Evolutionary conservation across 2,888 invertebrate genomes (phyloP).

Genomic region (Linnaemya tessellans): DNA sequence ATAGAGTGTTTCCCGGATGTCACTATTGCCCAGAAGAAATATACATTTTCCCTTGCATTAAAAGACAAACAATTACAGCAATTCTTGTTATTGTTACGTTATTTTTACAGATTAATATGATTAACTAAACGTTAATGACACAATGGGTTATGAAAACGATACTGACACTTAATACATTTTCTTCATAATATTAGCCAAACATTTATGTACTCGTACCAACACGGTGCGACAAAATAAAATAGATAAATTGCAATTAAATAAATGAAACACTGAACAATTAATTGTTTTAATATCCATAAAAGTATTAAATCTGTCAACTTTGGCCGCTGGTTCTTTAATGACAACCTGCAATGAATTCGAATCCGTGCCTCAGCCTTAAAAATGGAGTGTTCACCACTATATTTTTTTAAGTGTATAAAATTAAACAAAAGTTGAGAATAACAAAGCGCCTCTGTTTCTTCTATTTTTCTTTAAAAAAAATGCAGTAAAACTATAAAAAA

Average conservation of each 20-base stretch:
- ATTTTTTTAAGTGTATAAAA: constrained; percentile 9
- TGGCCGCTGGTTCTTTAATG: too few species aligned
- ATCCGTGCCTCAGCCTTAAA: too few species aligned
- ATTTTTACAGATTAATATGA: constrained; percentile 64
- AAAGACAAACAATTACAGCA: constrained; percentile 19
- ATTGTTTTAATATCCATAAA: too few species aligned
- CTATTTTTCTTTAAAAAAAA: background rate
- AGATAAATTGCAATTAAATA: too few species aligned
- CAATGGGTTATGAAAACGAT: constrained; percentile 51
- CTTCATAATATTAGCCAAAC: constrained; percentile 15
- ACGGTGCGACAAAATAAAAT: background rate
- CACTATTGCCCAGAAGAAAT: background rate
- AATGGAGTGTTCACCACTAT: background rate
- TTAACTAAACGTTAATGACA: constrained; percentile 59
- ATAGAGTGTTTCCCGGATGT: background rate
- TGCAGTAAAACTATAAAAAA: background rate
- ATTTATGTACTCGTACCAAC: background rate
- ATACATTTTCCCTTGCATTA: background rate
- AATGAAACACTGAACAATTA: too few species aligned
- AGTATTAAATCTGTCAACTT: too few species aligned
- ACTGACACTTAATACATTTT: constrained; percentile 31
- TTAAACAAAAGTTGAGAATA: constrained; percentile 9
- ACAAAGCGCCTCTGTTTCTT: constrained; percentile 4
- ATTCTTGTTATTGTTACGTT: constrained; percentile 47
- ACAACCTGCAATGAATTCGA: too few species aligned